These are phyloP conservation scores for Zhuqinia jingwanae DNA, from an alignment of 2,888 invertebrate genomes.

Conservation along the genomic window DNA sequence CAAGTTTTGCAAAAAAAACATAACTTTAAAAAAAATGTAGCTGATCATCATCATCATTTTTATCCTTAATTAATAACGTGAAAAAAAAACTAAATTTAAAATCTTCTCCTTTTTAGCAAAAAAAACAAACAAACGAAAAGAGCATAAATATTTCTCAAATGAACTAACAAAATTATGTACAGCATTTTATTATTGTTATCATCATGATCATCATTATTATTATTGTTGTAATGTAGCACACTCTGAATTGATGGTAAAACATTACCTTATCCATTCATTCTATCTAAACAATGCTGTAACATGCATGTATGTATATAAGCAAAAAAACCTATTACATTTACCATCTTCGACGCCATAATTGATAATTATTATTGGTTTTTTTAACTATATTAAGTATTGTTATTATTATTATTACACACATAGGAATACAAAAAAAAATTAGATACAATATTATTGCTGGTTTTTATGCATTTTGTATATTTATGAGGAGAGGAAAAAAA, in stretches of 20 bases:
- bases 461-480: slow-evolving; percentile 18
- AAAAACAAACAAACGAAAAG: too few relatives aligned
- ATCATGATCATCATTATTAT: too few relatives aligned
- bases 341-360: not conserved
- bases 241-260: too few relatives aligned
- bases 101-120: not conserved
- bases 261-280: not conserved
- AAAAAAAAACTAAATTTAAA: not conserved
- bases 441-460: not conserved
- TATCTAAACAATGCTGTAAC: not conserved
- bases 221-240: too few relatives aligned
- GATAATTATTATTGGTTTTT: too few relatives aligned
- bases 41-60: too few relatives aligned
- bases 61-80: not conserved
- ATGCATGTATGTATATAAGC: not conserved
- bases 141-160: not conserved
- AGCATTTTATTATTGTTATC: too few relatives aligned
- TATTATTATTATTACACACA: too few relatives aligned
- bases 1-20: not conserved
- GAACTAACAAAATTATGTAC: too few relatives aligned
- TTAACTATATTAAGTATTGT: too few relatives aligned
- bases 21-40: not conserved
- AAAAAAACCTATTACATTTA: slow-evolving; percentile 3
- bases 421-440: not conserved
- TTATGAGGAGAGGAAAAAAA: not conserved